Base-by-base conservation (phyloP, 2,113 vertebrate species). In the Stigmatopora argus region DNA sequence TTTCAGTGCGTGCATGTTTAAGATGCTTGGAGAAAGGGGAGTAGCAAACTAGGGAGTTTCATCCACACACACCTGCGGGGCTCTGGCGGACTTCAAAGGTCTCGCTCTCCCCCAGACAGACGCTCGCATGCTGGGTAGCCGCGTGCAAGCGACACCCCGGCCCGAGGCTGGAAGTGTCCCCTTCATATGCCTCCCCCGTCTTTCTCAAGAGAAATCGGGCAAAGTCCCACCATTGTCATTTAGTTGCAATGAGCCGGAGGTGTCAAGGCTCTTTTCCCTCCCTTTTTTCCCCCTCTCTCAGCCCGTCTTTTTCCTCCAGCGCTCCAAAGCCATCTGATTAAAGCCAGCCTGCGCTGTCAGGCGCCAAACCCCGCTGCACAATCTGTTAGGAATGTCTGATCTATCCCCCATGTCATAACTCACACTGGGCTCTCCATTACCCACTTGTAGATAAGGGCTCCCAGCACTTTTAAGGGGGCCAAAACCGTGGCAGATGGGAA, bases 11-110 rank as follows among this genome's bases (percentile, higher is more conserved):
- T 78, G 87, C 87, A 85, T 89, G 81, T 88, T 89, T 89, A 82
- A 88, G 76, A 90, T 89, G 83, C 83, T 72, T 66, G 72, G 55
- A 81, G 74, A 80, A 66, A 64, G 69, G 52, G 74, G 72, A 77
- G 77, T 72, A 59, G 77, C 64, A 75, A 80, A 75, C 75, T 62
- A 62, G 80, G 85, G 86, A 88, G 83, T 80, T 82, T 78, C 81
- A 82, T 34, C 86, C 80, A 82, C 82, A 86, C 82, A 86, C 88
- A 90, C 88, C 89, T 92, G 88, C 81, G 64, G 87, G 83, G 79
- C 69, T 78, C 66, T 75, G 59, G 49, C 65, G 0, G 56, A 87
- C 87, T 89, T 91, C 88, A 90, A 90, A 92, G 86, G 58, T 57
- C 64, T 55, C 65, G 58, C 65, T 47, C 69, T 64, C 72, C 79